phyloP scores from a whole-genome alignment of 1,140 invertebrate genomes.

The Drosophila mojavensis region DNA sequence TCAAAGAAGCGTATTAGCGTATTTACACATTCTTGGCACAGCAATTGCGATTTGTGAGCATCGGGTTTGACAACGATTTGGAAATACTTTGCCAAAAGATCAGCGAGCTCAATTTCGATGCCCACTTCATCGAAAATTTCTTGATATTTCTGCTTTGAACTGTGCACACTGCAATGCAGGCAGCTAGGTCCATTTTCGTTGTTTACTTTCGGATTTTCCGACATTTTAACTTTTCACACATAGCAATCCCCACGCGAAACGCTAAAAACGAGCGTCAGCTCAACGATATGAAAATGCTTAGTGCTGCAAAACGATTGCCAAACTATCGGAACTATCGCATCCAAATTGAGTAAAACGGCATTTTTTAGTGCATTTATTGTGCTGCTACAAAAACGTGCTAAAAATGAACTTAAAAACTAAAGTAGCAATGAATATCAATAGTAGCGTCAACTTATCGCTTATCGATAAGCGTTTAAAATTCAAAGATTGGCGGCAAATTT shows the following conservation, averaged over 20 bases:
- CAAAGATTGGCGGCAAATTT: conserved; percentile 18
- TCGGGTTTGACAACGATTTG: conserved; percentile 49
- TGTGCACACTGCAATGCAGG: conserved; percentile 67
- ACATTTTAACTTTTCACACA: conserved; percentile 74
- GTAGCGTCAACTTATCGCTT: background rate
- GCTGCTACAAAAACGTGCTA: background rate
- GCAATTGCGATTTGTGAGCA: conserved; percentile 28
- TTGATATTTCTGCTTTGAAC: conserved; percentile 62
- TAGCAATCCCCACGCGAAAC: conserved; percentile 8
- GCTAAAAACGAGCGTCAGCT: conserved; percentile 29
- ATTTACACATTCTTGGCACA: conserved; percentile 66
- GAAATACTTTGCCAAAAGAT: conserved; percentile 59
- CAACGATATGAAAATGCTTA: conserved; percentile 42
- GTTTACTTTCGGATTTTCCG: conserved; percentile 57
- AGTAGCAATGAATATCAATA: background rate
- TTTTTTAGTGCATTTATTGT: conserved; percentile 16
- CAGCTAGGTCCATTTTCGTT: conserved; percentile 44
- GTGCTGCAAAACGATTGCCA: conserved; percentile 9
- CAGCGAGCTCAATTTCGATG: conserved; percentile 57
- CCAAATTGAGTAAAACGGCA: background rate
- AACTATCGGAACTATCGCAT: background rate
- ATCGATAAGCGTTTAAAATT: conserved; percentile 4
- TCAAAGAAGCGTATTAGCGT: conserved; percentile 66
- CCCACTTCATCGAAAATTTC: conserved; percentile 76
- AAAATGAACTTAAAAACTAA: background rate